Base-by-base conservation (phyloP, 2,113 vertebrate genomes). In the Chloropsis hardwickii region DNA sequence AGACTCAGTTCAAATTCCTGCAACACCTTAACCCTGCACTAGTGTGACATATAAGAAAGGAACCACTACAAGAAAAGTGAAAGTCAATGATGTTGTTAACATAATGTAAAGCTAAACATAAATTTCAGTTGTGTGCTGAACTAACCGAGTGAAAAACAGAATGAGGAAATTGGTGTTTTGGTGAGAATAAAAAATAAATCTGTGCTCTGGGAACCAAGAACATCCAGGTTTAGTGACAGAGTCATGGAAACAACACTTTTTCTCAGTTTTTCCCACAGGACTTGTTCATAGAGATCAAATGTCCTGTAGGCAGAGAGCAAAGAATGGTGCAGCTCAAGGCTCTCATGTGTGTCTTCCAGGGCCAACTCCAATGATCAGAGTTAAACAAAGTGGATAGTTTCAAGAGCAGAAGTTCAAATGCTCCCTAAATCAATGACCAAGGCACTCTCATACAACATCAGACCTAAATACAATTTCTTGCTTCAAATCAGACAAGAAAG, bases 301-400 rank as follows among this genome's bases (percentile, higher is more conserved):
- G 7, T 53, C 45, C 66, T 86, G 51, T 42, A 58, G 51, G 39
- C 31, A 80, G 40, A 82, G 9, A 57, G 27, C 6, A 11, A 84
- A 58, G 35, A 71, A 47, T 0, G 1, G 33, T 82, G 61, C 79
- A 72, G 28, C 42, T 65, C 44, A 53, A 35, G 29, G 14, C 14
- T 33, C 22, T n/a, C 0, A 0, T 45, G 37, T 65, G 45, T 23
- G 14, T 40, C n/a, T 86, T 66, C 20, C 29, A 73, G 58, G 12
- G 13, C n/a, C 83, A 70, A 33, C 12, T 50, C 10, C 1, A 2
- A 42, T 39, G 45, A 45, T 37, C 13, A 18, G 33, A 86, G 27
- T 80, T 44, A 62, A 60, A 80, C 9, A 40, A 83, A 88, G 14
- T 37, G 7, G 37, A 60, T 27, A 25, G 10, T 72, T 61, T 80